These are phyloP conservation scores for Adoxophyes honmai DNA, from an alignment of 1,140 invertebrate species.

Conservation along the genomic window DNA sequence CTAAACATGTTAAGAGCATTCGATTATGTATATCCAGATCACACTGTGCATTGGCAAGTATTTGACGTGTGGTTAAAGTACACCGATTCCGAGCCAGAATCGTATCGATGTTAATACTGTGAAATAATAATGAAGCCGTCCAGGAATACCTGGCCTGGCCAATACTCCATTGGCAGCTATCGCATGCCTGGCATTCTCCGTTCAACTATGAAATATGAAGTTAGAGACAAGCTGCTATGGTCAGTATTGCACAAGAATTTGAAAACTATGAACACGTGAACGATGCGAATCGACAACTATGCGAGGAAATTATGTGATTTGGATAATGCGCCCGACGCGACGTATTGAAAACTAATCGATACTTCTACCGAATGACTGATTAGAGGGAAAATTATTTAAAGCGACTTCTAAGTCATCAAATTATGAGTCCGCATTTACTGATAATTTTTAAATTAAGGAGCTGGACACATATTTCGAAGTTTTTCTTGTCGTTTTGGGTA, in stretches of 20 bases:
- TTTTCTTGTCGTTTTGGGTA: background rate
- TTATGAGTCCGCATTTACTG: too few relatives aligned
- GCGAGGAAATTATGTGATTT: background rate
- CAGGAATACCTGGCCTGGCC: constrained; percentile 49
- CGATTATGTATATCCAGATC: too few relatives aligned
- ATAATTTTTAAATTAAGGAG: too few relatives aligned
- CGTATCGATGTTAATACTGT: constrained; percentile 15
- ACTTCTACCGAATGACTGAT: background rate
- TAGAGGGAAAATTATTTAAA: too few relatives aligned
- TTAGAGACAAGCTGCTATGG: constrained; percentile 35
- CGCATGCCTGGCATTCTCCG: constrained; percentile 47
- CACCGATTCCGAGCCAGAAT: background rate
- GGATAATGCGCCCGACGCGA: background rate
- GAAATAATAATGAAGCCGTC: constrained; percentile 58
- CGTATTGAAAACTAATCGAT: background rate
- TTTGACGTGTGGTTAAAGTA: too few relatives aligned
- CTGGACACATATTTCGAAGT: too few relatives aligned
- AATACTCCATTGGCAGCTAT: constrained; percentile 45
- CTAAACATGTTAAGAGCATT: too few relatives aligned
- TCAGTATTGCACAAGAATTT: constrained; percentile 45
- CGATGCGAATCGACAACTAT: background rate
- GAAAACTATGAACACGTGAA: constrained; percentile 39
- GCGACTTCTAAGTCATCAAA: too few relatives aligned
- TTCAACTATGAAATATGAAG: constrained; percentile 53
- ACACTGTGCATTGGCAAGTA: too few relatives aligned